phyloP scores from a whole-genome alignment of 2,888 invertebrate species.

The Erpobdella octoculata region DNA sequence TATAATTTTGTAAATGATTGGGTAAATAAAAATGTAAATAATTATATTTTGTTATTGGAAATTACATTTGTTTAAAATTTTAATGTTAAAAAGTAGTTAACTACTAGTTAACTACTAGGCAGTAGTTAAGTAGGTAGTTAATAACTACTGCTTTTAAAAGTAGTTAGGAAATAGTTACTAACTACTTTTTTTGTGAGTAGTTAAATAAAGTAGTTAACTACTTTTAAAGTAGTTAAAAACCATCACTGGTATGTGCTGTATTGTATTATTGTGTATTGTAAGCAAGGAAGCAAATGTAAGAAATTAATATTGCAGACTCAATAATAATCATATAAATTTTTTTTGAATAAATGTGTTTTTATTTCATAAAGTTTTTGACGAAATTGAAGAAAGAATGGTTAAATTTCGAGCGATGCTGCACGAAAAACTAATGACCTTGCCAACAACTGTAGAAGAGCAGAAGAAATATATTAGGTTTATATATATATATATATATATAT shows the following conservation, averaged over 20 bases:
- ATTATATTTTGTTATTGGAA: too few relatives aligned
- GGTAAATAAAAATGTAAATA: too few relatives aligned
- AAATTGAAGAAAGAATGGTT: conserved; percentile 80
- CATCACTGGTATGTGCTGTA: neutral
- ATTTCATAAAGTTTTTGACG: conserved; percentile 67
- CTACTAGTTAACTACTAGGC: too few relatives aligned
- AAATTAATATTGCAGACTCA: neutral
- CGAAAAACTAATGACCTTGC: conserved; percentile 77
- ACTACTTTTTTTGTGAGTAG: too few relatives aligned
- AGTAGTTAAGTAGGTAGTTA: too few relatives aligned
- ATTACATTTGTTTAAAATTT: too few relatives aligned
- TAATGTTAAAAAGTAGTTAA: too few relatives aligned
- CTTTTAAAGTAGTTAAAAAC: neutral
- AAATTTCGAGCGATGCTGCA: conserved; percentile 72
- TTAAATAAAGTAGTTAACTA: too few relatives aligned
- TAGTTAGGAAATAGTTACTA: too few relatives aligned
- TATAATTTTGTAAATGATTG: too few relatives aligned
- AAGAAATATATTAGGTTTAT: conserved; percentile 79
- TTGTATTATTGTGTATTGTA: neutral
- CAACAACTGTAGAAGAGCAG: conserved; percentile 84
- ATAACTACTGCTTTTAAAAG: too few relatives aligned
- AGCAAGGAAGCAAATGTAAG: neutral
- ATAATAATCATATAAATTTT: neutral
- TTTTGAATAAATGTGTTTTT: neutral
- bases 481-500: too few relatives aligned